These are phyloP conservation scores for Rhimphoctona megacephalus DNA, from an alignment of 2,888 invertebrate genomes.

Conservation along the genomic window DNA sequence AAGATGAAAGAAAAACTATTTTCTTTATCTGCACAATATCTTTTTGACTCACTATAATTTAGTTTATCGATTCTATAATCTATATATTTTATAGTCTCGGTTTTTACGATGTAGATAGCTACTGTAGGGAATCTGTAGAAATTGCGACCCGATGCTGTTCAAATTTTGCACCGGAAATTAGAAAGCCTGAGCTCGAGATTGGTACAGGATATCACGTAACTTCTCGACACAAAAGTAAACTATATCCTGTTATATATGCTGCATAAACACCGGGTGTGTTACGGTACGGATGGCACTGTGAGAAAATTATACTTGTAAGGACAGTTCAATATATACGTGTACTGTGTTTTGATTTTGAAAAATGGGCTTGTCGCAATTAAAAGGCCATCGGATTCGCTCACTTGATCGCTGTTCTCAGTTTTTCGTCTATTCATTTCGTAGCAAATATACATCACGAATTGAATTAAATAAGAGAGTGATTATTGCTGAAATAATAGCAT, in stretches of 20 bases:
- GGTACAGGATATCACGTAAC: slow-evolving; percentile 60
- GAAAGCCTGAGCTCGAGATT: slow-evolving; percentile 42
- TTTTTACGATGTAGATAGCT: slow-evolving; percentile 6
- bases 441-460: background rate
- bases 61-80: slow-evolving; percentile 34
- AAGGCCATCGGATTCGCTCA: slow-evolving; percentile 37
- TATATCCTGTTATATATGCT: slow-evolving; percentile 13
- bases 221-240: slow-evolving; percentile 45
- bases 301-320: slow-evolving; percentile 43
- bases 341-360: slow-evolving; percentile 18
- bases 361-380: slow-evolving; percentile 32
- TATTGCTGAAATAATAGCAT: background rate
- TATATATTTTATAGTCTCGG: background rate
- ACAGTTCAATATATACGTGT: background rate
- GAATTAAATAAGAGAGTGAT: background rate
- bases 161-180: slow-evolving; percentile 61
- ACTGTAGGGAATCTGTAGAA: slow-evolving; percentile 28
- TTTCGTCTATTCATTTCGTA: slow-evolving; percentile 8
- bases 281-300: slow-evolving; percentile 40
- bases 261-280: slow-evolving; percentile 18
- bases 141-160: slow-evolving; percentile 5
- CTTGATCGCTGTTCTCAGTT: slow-evolving; percentile 7
- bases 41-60: slow-evolving; percentile 3
- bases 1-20: background rate
- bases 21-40: background rate